Percentiles rank a stretch among this genome's conserved stretches.
phyloP scores from a whole-genome alignment of 2,888 invertebrate genomes.

The Endotricha flammealis region DNA sequence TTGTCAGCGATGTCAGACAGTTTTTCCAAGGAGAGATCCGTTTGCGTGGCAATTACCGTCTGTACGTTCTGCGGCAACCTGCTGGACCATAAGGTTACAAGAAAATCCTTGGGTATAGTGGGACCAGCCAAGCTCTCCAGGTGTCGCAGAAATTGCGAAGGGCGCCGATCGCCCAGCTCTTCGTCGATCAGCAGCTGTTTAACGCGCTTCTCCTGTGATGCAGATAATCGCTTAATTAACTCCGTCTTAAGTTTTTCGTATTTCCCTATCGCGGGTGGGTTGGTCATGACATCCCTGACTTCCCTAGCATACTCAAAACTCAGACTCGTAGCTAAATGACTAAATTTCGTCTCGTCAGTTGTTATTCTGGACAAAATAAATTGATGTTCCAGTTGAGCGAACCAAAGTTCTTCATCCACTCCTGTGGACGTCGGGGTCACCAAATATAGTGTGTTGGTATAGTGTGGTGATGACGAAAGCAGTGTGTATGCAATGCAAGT shows the following conservation, averaged over 20 bases:
- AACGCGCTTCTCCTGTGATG: constrained; percentile 16
- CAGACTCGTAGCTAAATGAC: too few species aligned
- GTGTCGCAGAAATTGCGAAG: constrained; percentile 20
- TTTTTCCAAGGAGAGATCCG: constrained; percentile 6
- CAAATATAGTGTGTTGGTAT: too few species aligned
- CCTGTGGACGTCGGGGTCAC: too few species aligned
- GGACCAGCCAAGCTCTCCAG: constrained; percentile 17
- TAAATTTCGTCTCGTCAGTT: too few species aligned
- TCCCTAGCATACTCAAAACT: too few species aligned
- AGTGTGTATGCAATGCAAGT: too few species aligned
- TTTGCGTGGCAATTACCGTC: constrained; percentile 16
- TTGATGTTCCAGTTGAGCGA: too few species aligned
- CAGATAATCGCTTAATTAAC: constrained; percentile 10
- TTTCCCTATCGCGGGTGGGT: constrained; percentile 4
- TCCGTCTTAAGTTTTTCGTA: constrained; percentile 16
- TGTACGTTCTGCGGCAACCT: constrained; percentile 16
- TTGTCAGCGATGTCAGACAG: constrained; percentile 16
- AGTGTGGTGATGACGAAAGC: too few species aligned
- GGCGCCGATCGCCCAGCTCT: constrained; percentile 19
- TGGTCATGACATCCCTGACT: not conserved
- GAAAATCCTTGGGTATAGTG: constrained; percentile 14
- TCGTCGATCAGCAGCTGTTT: constrained; percentile 17
- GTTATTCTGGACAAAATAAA: too few species aligned
- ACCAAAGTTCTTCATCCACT: too few species aligned
- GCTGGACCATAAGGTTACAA: constrained; percentile 17